Percentiles rank a stretch among this genome's conserved stretches.
Conservation (phyloP, 2,797 vertebrate species). For the Carapus acus region DNA sequence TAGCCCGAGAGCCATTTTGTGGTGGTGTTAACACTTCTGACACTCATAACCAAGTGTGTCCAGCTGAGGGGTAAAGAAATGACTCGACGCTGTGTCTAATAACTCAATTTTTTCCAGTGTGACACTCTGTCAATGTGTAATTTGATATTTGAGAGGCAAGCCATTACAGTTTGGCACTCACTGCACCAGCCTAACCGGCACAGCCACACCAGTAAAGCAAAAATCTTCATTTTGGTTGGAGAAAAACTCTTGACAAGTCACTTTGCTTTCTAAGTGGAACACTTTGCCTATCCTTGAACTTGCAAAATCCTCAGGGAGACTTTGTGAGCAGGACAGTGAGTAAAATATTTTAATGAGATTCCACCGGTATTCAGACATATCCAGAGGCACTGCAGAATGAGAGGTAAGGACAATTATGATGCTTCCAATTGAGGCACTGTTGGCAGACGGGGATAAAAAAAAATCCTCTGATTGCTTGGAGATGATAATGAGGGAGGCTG, state of each 20-base stretch:
- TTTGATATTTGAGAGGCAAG: too few relatives aligned
- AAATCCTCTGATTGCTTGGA: slow-evolving; percentile 35
- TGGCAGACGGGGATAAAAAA: slow-evolving; percentile 25
- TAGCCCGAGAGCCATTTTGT: too few relatives aligned
- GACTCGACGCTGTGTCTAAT: too few relatives aligned
- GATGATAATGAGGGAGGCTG: slow-evolving; percentile 44
- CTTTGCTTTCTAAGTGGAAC: slow-evolving; percentile 30
- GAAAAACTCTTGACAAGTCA: slow-evolving; percentile 24
- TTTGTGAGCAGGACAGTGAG: slow-evolving; percentile 55
- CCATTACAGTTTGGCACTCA: too few relatives aligned
- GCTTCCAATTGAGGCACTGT: slow-evolving; percentile 33
- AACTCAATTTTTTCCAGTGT: too few relatives aligned
- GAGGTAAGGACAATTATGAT: slow-evolving; percentile 48
- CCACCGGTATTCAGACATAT: slow-evolving; percentile 51
- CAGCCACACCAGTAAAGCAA: slow-evolving; percentile 35
- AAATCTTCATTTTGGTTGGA: slow-evolving; percentile 33
- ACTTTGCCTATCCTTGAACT: slow-evolving; percentile 52
- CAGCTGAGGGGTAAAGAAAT: too few relatives aligned
- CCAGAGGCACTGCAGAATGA: slow-evolving; percentile 56
- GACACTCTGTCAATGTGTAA: too few relatives aligned
- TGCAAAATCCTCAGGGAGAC: slow-evolving; percentile 49
- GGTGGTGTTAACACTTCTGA: too few relatives aligned
- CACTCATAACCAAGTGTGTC: too few relatives aligned
- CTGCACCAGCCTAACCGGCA: slow-evolving; percentile 22
- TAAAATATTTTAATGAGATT: slow-evolving; percentile 60